These are phyloP conservation scores for Samia ricini DNA, from an alignment of 1,140 invertebrate genomes.

Conservation along the genomic window DNA sequence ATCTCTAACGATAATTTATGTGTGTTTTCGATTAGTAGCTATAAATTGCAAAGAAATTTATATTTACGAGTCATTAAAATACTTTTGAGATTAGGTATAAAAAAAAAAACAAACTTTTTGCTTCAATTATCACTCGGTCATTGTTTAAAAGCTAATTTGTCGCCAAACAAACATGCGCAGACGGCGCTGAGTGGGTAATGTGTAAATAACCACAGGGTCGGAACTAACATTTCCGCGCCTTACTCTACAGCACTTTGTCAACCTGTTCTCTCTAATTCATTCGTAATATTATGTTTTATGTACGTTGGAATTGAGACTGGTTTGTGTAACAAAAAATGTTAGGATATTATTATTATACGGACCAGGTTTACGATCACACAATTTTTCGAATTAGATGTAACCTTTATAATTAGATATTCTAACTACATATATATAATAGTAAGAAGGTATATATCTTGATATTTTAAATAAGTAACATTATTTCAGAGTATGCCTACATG, in stretches of 20 bases:
- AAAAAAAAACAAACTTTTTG: background rate
- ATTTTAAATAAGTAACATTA: no score
- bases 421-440: background rate
- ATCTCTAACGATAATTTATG: no score
- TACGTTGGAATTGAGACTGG: background rate
- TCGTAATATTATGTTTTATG: background rate
- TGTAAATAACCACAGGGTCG: slow-evolving; percentile 51
- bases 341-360: background rate
- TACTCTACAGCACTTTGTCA: slow-evolving; percentile 14
- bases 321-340: background rate
- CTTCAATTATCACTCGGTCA: background rate
- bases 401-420: background rate
- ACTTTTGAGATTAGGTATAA: no score
- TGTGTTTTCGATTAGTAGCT: no score
- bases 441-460: background rate
- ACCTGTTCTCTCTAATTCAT: slow-evolving; percentile 11
- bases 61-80: no score
- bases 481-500: no score
- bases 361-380: background rate
- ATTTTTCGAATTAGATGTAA: background rate
- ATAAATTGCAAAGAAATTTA: no score
- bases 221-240: slow-evolving; percentile 8
- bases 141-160: slow-evolving; percentile 24
- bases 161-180: slow-evolving; percentile 13
- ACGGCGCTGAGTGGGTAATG: slow-evolving; percentile 28